Conservation (phyloP, 2,888 invertebrate species). For the Parnassius orleans region DNA sequence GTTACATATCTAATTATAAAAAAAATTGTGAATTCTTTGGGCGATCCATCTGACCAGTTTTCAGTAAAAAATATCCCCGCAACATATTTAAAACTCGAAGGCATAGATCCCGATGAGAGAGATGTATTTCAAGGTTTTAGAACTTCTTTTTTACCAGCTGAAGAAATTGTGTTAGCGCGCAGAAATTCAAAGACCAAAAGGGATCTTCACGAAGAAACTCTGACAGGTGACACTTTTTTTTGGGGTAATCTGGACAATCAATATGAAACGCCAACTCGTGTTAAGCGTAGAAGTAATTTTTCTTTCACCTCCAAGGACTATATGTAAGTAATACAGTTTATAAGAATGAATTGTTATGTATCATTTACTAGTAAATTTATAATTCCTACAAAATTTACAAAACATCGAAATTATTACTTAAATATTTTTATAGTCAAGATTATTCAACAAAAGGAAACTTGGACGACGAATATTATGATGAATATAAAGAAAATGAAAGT, state of each 20-base stretch:
- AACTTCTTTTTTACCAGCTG: slow-evolving; percentile 83
- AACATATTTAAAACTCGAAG: slow-evolving; percentile 60
- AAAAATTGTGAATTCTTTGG: slow-evolving; percentile 49
- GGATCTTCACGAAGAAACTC: slow-evolving; percentile 50
- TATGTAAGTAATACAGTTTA: slow-evolving; percentile 50
- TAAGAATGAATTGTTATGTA: background rate
- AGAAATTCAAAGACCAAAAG: slow-evolving; percentile 34
- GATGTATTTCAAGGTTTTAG: slow-evolving; percentile 82
- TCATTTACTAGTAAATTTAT: background rate
- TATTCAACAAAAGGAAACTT: slow-evolving; percentile 8
- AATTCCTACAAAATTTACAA: too few relatives aligned
- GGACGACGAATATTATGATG: slow-evolving; percentile 20
- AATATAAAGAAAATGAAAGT: slow-evolving; percentile 14
- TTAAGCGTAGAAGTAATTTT: slow-evolving; percentile 62
- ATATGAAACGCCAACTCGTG: slow-evolving; percentile 45
- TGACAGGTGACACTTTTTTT: slow-evolving; percentile 54
- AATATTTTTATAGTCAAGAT: slow-evolving; percentile 11
- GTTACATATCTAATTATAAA: slow-evolving; percentile 50
- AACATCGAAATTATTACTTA: background rate
- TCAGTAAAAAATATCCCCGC: slow-evolving; percentile 60
- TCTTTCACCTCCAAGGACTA: slow-evolving; percentile 51
- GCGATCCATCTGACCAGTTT: slow-evolving; percentile 62
- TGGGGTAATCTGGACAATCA: slow-evolving; percentile 47
- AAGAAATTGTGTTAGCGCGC: slow-evolving; percentile 69
- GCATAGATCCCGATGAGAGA: slow-evolving; percentile 76